Evolutionary conservation across 2,888 invertebrate genomes (phyloP), one percentile per base, ranked within the genome.

Genomic region (Phymatocera aterrima): DNA sequence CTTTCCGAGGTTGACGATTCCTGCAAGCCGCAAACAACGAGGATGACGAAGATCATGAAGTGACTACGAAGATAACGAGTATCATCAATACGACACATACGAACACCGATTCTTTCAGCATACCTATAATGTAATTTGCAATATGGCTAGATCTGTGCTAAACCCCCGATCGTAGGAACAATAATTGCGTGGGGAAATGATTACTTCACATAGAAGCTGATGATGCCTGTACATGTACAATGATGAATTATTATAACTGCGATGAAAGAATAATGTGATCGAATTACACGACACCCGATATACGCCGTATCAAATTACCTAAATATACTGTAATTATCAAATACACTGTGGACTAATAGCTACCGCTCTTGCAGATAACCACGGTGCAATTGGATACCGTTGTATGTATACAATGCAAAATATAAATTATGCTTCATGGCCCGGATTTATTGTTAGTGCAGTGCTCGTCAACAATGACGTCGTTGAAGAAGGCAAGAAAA

Each of bases 211-310:
- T 28, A 57, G 28, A 28, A 57, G 24, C 40, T 4, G 3, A 28
- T 1, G 28, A 57, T 57, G 5, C 57, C 15, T 40, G 40, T 4
- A n/a, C n/a, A n/a, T n/a, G 4, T 57, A 57, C 57, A 57, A 28
- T 57, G 57, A 15, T n/a, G n/a, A n/a, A n/a, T n/a, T n/a, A 57
- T 57, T 28, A 57, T 57, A 28, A 57, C 57, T 28, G 21, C 57
- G 57, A 57, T 57, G 28, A 64, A 64, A 64, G 34, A 40, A 64
- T 64, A 64, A 37, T 34, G 34, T 37, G 34, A 64, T 64, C 34
- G 64, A 40, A 64, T 64, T 64, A 64, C 64, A 21, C 18, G 34
- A 34, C 64, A 64, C 10, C 64, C 64, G 64, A 64, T 64, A 64
- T 64, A 37, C 40, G 64, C 64, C 37, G 37, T 64, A 64, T 64